These are phyloP conservation scores for Linyphia triangularis DNA, from an alignment of 2,888 invertebrate species.

Conservation along the genomic window DNA sequence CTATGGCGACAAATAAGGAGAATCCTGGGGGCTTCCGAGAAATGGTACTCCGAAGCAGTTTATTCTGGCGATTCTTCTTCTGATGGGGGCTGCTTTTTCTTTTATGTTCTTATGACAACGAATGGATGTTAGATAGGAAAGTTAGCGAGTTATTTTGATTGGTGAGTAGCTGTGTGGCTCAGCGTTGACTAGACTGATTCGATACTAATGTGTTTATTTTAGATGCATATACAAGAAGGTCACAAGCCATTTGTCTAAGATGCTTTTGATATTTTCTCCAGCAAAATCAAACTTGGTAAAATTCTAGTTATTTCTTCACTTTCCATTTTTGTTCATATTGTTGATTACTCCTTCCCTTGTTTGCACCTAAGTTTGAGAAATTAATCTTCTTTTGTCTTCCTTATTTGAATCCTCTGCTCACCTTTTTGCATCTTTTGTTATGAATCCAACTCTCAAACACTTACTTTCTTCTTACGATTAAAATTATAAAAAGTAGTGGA, in stretches of 20 bases:
- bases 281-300: too few relatives aligned
- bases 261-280: too few relatives aligned
- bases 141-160: background rate
- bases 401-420: too few relatives aligned
- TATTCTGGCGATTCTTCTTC: background rate
- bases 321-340: background rate
- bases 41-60: background rate
- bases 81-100: background rate
- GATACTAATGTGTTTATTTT: background rate
- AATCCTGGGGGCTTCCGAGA: background rate
- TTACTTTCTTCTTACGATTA: too few relatives aligned
- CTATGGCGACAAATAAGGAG: slow-evolving; percentile 46
- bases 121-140: background rate
- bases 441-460: too few relatives aligned
- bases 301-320: background rate
- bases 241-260: background rate
- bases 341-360: too few relatives aligned
- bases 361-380: too few relatives aligned
- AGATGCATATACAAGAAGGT: background rate
- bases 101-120: background rate
- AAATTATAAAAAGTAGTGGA: too few relatives aligned
- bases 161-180: too few relatives aligned
- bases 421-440: too few relatives aligned
- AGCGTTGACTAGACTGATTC: too few relatives aligned
- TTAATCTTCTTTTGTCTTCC: too few relatives aligned